phyloP scores from a whole-genome alignment of 2,797 vertebrate species.

The Lepilemur septentrionalis region DNA sequence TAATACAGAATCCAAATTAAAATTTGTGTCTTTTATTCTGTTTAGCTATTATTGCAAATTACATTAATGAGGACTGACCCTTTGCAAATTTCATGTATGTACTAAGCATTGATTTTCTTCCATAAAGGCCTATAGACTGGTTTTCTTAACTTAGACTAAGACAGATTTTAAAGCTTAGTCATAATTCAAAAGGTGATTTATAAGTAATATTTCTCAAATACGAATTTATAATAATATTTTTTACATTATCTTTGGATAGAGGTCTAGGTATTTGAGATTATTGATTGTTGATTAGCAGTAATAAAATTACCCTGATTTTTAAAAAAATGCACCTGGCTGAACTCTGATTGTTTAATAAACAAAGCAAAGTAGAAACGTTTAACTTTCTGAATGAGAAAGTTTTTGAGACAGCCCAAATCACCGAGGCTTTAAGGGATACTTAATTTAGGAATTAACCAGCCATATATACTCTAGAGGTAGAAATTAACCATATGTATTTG shows the following conservation, averaged over 20 bases:
- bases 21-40: slow-evolving; percentile 1
- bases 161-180: background rate
- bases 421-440: background rate
- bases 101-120: background rate
- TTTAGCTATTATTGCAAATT: slow-evolving; percentile 36
- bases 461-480: background rate
- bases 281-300: background rate
- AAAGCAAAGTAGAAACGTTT: background rate
- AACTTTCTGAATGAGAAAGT: background rate
- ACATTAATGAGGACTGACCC: background rate
- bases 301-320: background rate
- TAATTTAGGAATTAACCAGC: background rate
- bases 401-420: background rate
- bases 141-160: background rate
- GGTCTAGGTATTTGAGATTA: background rate
- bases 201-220: background rate
- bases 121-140: background rate
- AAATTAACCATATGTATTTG: background rate
- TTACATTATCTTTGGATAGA: background rate
- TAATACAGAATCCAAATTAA: slow-evolving; percentile 27
- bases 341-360: background rate
- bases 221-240: background rate
- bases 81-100: slow-evolving; percentile 19
- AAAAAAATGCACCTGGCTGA: background rate
- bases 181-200: background rate